These are phyloP conservation scores for Bubo bubo DNA, from an alignment of 2,113 vertebrate species.

Conservation along the genomic window DNA sequence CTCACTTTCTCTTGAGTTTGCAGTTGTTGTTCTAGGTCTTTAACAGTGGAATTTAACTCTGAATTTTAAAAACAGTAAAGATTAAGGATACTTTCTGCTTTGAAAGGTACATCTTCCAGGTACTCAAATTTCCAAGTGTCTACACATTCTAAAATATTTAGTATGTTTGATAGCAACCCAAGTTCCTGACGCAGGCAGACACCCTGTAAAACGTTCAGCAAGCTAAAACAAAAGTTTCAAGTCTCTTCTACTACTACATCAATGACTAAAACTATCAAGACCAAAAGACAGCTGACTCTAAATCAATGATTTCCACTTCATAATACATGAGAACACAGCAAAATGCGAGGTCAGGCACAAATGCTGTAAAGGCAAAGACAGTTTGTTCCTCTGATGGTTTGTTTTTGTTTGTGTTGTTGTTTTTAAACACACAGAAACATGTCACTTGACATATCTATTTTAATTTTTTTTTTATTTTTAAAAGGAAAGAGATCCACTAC, in stretches of 20 bases:
- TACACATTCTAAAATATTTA: background rate
- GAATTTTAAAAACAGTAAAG: background rate
- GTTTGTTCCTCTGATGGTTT: background rate
- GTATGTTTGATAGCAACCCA: background rate
- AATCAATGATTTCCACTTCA: background rate
- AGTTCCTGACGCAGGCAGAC: background rate
- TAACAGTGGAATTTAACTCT: constrained; percentile 83
- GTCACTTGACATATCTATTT: background rate
- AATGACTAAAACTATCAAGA: background rate
- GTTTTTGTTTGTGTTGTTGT: background rate
- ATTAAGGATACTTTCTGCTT: background rate
- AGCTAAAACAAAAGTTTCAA: background rate
- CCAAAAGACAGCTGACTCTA: background rate
- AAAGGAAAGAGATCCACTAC: background rate
- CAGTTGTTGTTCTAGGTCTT: constrained; percentile 81
- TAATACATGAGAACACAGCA: background rate
- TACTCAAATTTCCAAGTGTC: background rate
- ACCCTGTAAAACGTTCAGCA: background rate
- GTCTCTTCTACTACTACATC: background rate
- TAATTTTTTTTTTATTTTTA: background rate
- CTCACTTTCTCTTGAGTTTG: constrained; percentile 84
- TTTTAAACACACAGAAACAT: background rate
- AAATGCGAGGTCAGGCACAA: background rate
- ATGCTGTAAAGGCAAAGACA: background rate
- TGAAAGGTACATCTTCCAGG: background rate